Percentiles rank a stretch among this genome's conserved stretches.
Conservation (phyloP, 1,140 invertebrate genomes). For the Semibalanus balanoides region DNA sequence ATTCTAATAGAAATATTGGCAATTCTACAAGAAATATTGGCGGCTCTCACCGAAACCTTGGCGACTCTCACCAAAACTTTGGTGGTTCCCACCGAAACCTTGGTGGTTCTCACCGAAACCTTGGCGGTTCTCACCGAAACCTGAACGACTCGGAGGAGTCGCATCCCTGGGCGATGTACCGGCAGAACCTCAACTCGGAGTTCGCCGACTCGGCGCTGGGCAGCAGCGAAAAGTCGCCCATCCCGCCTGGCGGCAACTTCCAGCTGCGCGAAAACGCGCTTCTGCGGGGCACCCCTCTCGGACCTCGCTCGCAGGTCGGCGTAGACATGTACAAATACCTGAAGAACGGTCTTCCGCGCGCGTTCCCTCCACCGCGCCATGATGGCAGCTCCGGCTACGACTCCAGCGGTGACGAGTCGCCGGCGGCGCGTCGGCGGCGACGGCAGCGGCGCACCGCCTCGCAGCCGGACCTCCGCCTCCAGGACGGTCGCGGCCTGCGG, state of each 20-base stretch:
- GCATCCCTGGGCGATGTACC: conserved; percentile 90
- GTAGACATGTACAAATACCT: conserved; percentile 84
- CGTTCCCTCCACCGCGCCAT: conserved; percentile 59
- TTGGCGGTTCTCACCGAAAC: background rate
- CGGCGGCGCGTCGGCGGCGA: conserved; percentile 7
- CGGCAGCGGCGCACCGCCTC: conserved; percentile 18
- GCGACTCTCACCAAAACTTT: background rate
- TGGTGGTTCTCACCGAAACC: background rate
- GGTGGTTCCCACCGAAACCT: too few species aligned
- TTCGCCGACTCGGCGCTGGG: conserved; percentile 85
- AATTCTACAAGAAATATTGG: too few species aligned
- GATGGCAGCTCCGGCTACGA: conserved; percentile 75
- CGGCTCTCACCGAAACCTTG: background rate
- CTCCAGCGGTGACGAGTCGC: conserved; percentile 47
- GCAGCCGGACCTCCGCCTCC: conserved; percentile 15
- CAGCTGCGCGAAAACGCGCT: conserved; percentile 83
- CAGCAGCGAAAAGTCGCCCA: conserved; percentile 70
- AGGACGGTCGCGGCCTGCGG: too few species aligned
- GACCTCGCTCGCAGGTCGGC: conserved; percentile 57
- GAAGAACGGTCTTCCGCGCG: conserved; percentile 79
- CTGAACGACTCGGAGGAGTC: conserved; percentile 55
- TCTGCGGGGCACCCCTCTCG: conserved; percentile 53
- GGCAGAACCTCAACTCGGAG: conserved; percentile 88
- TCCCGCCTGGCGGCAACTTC: conserved; percentile 76
- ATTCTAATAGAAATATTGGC: background rate